Conservation (phyloP, 35 echinoderm and acorn worm species). For the Heliocidaris tuberculata region DNA sequence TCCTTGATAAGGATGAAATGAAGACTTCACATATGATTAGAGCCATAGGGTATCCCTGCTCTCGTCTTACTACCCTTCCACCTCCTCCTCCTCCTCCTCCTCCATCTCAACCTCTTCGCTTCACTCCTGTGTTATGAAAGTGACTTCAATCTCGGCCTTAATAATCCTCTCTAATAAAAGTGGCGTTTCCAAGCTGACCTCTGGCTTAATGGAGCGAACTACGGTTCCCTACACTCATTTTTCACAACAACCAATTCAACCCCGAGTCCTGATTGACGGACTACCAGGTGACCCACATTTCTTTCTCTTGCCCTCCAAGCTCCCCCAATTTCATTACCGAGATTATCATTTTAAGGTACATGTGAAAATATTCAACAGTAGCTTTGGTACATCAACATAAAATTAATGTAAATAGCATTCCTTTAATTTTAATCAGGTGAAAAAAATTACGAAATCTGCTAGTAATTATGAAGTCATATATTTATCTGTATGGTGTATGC, state of each 20-base stretch:
- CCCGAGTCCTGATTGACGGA: not conserved
- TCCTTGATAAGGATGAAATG: not conserved
- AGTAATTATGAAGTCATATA: too few species aligned
- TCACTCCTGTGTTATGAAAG: not conserved
- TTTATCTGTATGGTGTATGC: too few species aligned
- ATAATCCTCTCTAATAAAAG: not conserved
- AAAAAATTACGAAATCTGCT: too few species aligned
- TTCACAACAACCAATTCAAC: slow-evolving; percentile 10
- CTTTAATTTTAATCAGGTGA: too few species aligned
- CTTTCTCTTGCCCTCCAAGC: not conserved
- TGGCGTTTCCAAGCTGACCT: not conserved
- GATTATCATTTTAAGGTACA: not conserved
- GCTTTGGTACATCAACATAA: not conserved
- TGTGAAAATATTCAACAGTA: not conserved
- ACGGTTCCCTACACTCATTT: not conserved
- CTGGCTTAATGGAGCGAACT: slow-evolving; percentile 7
- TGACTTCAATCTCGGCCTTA: not conserved
- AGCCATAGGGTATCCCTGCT: not conserved
- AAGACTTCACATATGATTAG: not conserved
- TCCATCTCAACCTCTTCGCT: not conserved
- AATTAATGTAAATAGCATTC: not conserved
- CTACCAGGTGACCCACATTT: not conserved
- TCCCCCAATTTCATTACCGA: not conserved
- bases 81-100: not conserved
- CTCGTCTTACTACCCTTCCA: not conserved